phyloP scores from a whole-genome alignment of 2,113 vertebrate genomes.

The Apodemus speciosus region DNA sequence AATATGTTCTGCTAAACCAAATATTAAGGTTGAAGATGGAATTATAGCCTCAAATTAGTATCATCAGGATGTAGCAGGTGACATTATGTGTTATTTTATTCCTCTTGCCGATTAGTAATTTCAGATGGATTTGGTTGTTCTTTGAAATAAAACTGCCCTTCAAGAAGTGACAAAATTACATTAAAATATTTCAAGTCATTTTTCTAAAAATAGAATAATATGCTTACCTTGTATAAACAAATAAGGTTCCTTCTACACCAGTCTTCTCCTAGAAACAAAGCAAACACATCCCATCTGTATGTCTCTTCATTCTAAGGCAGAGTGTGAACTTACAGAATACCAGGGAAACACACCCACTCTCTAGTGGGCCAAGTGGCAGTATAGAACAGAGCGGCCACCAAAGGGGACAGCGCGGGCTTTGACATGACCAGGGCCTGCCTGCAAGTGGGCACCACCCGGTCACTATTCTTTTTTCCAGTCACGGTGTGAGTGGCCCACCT shows the following conservation, averaged over 20 bases:
- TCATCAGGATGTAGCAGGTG: background rate
- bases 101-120: background rate
- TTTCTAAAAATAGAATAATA: background rate
- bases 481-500: background rate
- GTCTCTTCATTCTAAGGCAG: slow-evolving; percentile 38
- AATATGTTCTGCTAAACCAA: slow-evolving; percentile 57
- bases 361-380: background rate
- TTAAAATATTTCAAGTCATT: slow-evolving; percentile 18
- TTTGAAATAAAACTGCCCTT: slow-evolving; percentile 12
- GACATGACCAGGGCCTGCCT: background rate
- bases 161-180: background rate
- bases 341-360: background rate
- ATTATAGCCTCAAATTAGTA: slow-evolving; percentile 54
- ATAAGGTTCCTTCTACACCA: slow-evolving; percentile 96
- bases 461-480: background rate
- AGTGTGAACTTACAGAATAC: background rate
- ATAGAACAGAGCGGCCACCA: background rate
- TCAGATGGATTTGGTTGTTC: slow-evolving; percentile 52
- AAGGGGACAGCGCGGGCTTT: background rate
- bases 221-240: slow-evolving; percentile 95
- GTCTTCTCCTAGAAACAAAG: slow-evolving; percentile 93
- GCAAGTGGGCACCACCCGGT: background rate
- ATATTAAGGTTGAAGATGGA: slow-evolving; percentile 51
- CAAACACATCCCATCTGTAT: slow-evolving; percentile 59
- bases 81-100: slow-evolving; percentile 17